These are phyloP conservation scores for Zingel zingel DNA, from an alignment of 2,113 vertebrate genomes.

Conservation along the genomic window DNA sequence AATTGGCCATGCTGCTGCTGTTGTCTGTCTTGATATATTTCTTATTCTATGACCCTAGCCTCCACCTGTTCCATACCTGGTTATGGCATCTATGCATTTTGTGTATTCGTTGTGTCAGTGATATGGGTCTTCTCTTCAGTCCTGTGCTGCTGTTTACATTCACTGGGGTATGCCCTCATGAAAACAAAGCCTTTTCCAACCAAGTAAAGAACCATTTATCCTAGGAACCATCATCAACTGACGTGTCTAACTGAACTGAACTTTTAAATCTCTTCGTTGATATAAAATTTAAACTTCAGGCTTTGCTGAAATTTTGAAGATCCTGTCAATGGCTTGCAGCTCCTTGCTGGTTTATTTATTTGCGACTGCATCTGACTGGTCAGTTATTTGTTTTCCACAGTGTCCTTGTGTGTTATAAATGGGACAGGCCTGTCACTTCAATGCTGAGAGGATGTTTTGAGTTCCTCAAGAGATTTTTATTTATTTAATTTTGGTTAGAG, in stretches of 20 bases:
- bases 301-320: slow-evolving; percentile 47
- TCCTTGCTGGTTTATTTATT: slow-evolving; percentile 67
- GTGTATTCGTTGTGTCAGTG: slow-evolving; percentile 1
- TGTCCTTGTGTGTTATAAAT: slow-evolving; percentile 80
- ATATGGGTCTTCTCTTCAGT: background rate
- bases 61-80: background rate
- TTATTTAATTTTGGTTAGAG: slow-evolving; percentile 73
- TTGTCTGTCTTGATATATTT: slow-evolving; percentile 1
- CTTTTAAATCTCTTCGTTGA: background rate
- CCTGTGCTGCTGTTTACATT: slow-evolving; percentile 6
- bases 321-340: slow-evolving; percentile 55
- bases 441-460: slow-evolving; percentile 73
- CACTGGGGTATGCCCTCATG: slow-evolving; percentile 46
- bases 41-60: background rate
- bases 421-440: slow-evolving; percentile 81
- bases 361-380: slow-evolving; percentile 64
- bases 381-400: slow-evolving; percentile 78
- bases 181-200: slow-evolving; percentile 38
- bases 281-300: slow-evolving; percentile 6
- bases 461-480: slow-evolving; percentile 80
- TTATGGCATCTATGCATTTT: slow-evolving; percentile 16
- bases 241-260: background rate
- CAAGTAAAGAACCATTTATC: background rate
- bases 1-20: background rate
- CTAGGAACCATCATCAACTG: slow-evolving; percentile 10